Evolutionary conservation across 2,888 invertebrate genomes (phyloP), one percentile per base, ranked within the genome.

Genomic region (Ferdinandea cuprea): DNA sequence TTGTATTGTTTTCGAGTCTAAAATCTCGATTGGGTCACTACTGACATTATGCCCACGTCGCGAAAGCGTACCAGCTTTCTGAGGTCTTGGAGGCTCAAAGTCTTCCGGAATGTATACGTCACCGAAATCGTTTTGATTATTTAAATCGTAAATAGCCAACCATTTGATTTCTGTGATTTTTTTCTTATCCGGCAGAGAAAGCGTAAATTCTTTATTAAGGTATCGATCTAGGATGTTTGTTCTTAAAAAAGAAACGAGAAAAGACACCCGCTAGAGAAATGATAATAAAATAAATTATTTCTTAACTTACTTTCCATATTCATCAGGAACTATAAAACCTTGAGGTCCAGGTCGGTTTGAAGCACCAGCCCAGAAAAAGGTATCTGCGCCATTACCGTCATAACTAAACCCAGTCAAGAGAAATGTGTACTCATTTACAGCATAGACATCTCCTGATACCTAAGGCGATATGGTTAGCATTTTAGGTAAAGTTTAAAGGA

Each of bases 351-450:
- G 97, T 17, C 97, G 92, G 87, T 95, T 96, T 0, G 95, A 93
- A 32, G 96, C 94, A n/a, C 98, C 98, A 0, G 97, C 95, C 97
- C 97, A 98, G 91, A 98, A 98, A 91, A 96, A 98, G 1, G 97
- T 96, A 89, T 98, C 98, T 8, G 95, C 95, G 0, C 97, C 97
- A 48, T 96, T 95, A 42, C 97, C 98, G 89, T 98, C 97, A 87
- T 98, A 98, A 89, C 94, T 96, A 89, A 98, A 97, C 85, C 94
- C 94, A 17, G 94, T 94, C 77, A 98, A 89, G 8, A 97, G 91
- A 61, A 98, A 91, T 0, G 96, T 97, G 89, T 93, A 95, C 87
- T 96, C 95, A 88, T 98, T 96, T 1, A 97, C 96, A 0, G 97
- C 97, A 90, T 96, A 97, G 71, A 98, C 95, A 86, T 96, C 95